Conservation (phyloP, 2,888 invertebrate genomes). For the Melieria crassipennis region DNA sequence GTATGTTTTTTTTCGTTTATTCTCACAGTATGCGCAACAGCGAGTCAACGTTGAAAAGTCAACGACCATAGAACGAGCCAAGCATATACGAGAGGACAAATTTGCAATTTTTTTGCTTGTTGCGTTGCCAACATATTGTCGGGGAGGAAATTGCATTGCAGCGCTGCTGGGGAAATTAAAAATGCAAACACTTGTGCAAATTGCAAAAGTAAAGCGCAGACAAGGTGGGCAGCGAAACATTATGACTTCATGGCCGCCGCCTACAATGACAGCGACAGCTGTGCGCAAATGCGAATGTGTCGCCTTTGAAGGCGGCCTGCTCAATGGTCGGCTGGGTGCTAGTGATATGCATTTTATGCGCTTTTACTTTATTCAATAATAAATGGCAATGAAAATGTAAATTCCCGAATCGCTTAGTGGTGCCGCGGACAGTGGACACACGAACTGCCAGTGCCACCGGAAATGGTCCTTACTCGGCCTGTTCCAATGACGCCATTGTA, state of each 20-base stretch:
- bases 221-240: background rate
- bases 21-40: background rate
- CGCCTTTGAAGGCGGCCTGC: too few relatives aligned
- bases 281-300: background rate
- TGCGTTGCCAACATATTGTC: conserved; percentile 15
- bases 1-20: conserved; percentile 9
- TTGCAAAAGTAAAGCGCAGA: conserved; percentile 13
- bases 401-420: too few relatives aligned
- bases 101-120: background rate
- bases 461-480: background rate
- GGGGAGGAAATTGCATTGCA: conserved; percentile 41
- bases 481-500: too few relatives aligned
- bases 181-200: conserved; percentile 38
- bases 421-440: background rate
- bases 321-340: background rate
- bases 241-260: conserved; percentile 8
- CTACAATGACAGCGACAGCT: conserved; percentile 21
- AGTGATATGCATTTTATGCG: conserved; percentile 21
- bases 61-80: conserved; percentile 5
- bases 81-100: background rate
- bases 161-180: conserved; percentile 41
- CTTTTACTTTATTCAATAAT: conserved; percentile 26
- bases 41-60: conserved; percentile 22
- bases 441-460: conserved; percentile 20
- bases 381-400: conserved; percentile 20